Evolutionary conservation across 2,113 vertebrate species (phyloP).

Genomic region (Pyrgilauda ruficollis): DNA sequence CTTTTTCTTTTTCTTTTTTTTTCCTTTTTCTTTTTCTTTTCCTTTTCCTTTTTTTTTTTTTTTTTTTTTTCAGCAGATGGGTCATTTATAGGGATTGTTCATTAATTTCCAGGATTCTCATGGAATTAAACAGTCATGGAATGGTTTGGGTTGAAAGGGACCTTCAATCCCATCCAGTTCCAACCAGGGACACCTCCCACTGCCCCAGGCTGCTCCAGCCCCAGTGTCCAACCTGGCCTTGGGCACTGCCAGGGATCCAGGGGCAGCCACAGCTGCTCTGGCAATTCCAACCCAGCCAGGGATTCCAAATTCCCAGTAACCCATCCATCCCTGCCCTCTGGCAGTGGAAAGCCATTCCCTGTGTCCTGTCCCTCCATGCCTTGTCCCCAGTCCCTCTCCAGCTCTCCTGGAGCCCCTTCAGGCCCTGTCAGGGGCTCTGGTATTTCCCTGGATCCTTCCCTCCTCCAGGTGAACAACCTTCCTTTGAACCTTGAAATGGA

Average conservation of each 20-base stretch:
- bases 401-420: neutral
- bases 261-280: neutral
- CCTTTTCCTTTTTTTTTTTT: too few species aligned
- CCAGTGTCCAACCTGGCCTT: neutral
- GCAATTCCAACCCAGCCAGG: neutral
- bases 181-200: too few species aligned
- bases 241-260: neutral
- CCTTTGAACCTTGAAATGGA: neutral
- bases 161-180: rapidly evolving
- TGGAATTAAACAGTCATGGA: neutral
- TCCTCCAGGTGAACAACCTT: neutral
- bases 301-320: neutral
- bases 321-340: too few species aligned
- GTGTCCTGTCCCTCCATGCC: neutral
- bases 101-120: neutral
- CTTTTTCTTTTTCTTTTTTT: too few species aligned
- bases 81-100: neutral
- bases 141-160: neutral
- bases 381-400: neutral
- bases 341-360: neutral
- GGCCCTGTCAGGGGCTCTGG: neutral
- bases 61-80: neutral
- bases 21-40: too few species aligned
- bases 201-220: neutral
- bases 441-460: rapidly evolving